phyloP scores from a whole-genome alignment of 2,113 vertebrate genomes.

The Pycnonotus jocosus region DNA sequence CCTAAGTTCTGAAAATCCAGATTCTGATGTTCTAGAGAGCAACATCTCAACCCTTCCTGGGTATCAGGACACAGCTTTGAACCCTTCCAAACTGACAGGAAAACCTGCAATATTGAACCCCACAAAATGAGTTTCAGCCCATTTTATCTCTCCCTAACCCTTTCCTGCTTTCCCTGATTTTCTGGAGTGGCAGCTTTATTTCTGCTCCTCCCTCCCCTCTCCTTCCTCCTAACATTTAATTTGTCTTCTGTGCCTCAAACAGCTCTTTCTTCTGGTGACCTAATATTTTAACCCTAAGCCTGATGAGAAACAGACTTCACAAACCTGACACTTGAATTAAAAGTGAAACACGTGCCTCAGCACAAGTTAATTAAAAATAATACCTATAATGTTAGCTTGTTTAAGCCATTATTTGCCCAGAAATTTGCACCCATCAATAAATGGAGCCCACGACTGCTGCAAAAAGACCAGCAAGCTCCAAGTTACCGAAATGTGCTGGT shows the following conservation, averaged over 20 bases:
- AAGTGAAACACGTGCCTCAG: slow-evolving; percentile 32
- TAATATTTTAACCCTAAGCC: slow-evolving; percentile 48
- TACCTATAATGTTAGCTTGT: neutral
- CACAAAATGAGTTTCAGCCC: neutral
- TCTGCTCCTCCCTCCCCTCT: slow-evolving; percentile 36
- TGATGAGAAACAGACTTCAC: slow-evolving; percentile 45
- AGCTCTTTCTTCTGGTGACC: slow-evolving; percentile 37
- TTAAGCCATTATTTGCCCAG: neutral
- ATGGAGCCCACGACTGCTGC: neutral
- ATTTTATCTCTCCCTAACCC: neutral
- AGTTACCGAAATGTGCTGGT: neutral
- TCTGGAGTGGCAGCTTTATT: neutral
- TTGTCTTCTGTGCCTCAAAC: slow-evolving; percentile 42
- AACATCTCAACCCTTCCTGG: neutral
- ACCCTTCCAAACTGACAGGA: neutral
- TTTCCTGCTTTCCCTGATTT: neutral
- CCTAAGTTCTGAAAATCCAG: neutral
- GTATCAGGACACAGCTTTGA: neutral
- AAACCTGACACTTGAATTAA: slow-evolving; percentile 39
- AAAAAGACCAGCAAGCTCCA: neutral
- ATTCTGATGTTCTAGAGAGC: neutral
- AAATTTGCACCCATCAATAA: slow-evolving; percentile 19
- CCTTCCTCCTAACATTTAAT: slow-evolving; percentile 48
- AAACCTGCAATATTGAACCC: neutral
- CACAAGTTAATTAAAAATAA: slow-evolving; percentile 54